phyloP scores from a whole-genome alignment of 1,140 invertebrate genomes.

The Trichoplusia ni region DNA sequence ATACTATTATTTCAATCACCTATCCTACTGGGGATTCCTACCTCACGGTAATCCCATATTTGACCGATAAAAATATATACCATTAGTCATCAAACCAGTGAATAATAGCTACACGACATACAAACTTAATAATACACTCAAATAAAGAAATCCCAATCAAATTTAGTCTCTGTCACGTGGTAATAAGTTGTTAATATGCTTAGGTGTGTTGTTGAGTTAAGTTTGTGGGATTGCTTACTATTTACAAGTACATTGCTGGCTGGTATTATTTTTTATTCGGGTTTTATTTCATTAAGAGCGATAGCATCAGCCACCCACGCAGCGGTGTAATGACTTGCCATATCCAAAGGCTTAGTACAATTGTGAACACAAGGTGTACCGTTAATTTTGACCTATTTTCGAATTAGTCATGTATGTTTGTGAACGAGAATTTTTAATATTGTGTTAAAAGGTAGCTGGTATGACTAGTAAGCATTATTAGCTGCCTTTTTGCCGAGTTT shows the following conservation, averaged over 20 bases:
- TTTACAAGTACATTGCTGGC: constrained; percentile 42
- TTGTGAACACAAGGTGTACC: constrained; percentile 51
- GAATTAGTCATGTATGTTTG: neutral
- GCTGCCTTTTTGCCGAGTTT: too few relatives aligned
- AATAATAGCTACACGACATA: constrained; percentile 44
- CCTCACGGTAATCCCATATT: constrained; percentile 52
- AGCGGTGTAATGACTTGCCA: constrained; percentile 72
- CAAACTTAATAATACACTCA: neutral
- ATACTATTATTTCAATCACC: neutral
- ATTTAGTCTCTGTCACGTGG: neutral
- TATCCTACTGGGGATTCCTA: neutral
- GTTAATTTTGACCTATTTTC: constrained; percentile 42
- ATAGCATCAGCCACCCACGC: constrained; percentile 77
- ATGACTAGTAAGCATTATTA: too few relatives aligned
- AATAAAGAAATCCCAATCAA: neutral
- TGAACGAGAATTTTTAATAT: neutral
- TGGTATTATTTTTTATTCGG: constrained; percentile 58
- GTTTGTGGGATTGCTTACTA: constrained; percentile 38
- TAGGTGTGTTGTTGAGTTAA: neutral
- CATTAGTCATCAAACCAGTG: constrained; percentile 55
- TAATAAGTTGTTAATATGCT: neutral
- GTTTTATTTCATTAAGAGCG: constrained; percentile 77
- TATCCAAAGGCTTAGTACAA: constrained; percentile 62
- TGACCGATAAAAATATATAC: constrained; percentile 51
- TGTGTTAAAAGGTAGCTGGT: too few relatives aligned